Conservation (phyloP, 2,888 invertebrate genomes). For the Leptinotarsa peninsularis region DNA sequence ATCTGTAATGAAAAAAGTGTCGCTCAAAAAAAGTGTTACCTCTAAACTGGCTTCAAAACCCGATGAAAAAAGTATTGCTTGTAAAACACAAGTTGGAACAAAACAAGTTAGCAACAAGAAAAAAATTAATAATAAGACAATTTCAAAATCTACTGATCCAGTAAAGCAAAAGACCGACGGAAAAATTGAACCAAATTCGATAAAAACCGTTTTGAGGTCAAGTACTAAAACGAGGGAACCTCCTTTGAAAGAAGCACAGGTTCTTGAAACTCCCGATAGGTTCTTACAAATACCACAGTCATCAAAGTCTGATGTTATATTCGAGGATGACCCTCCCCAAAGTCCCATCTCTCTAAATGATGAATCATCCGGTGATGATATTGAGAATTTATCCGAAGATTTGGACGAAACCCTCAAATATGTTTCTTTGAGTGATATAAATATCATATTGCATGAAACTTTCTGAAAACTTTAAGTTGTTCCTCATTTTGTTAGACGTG, state of each 20-base stretch:
- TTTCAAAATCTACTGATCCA: too few species aligned
- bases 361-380: conserved; percentile 1
- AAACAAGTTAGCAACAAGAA: too few species aligned
- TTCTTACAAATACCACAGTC: neutral
- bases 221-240: too few species aligned
- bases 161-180: too few species aligned
- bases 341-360: neutral
- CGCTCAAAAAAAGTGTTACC: too few species aligned
- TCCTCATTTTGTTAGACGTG: neutral
- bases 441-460: neutral
- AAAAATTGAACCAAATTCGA: too few species aligned
- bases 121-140: too few species aligned
- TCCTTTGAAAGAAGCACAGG: neutral
- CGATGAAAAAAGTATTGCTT: too few species aligned
- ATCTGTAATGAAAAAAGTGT: too few species aligned
- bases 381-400: neutral
- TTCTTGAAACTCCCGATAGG: neutral
- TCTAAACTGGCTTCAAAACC: too few species aligned
- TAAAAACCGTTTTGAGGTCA: too few species aligned
- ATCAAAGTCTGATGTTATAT: neutral
- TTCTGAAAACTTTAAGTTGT: neutral
- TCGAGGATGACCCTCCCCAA: neutral
- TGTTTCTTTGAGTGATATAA: neutral
- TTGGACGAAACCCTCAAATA: neutral
- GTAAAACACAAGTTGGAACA: too few species aligned